These are phyloP conservation scores for Steinernema carpocapsae DNA, from an alignment of 2,888 invertebrate genomes.

Conservation along the genomic window DNA sequence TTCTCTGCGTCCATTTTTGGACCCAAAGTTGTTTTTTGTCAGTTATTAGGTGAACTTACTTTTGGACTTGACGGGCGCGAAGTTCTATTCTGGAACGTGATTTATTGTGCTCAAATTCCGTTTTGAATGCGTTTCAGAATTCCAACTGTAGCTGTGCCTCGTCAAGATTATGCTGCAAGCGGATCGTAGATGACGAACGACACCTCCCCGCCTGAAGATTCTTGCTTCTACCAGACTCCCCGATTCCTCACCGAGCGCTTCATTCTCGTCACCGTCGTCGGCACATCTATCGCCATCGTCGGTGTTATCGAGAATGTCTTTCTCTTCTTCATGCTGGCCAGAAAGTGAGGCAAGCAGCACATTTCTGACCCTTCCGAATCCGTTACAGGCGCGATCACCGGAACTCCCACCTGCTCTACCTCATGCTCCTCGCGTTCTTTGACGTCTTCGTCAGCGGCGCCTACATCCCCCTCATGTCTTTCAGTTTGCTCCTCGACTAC, in stretches of 20 bases:
- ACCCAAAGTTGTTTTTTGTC: too few relatives aligned
- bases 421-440: constrained; percentile 60
- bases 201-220: background rate
- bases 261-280: constrained; percentile 43
- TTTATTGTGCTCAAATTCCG: too few relatives aligned
- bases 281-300: constrained; percentile 42
- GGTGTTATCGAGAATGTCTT: constrained; percentile 56
- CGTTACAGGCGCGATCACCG: constrained; percentile 57
- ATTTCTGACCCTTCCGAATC: too few relatives aligned
- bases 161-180: background rate
- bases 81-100: too few relatives aligned
- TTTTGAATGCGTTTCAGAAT: constrained; percentile 13
- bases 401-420: constrained; percentile 61
- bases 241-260: constrained; percentile 40
- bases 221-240: constrained; percentile 38
- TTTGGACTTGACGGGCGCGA: too few relatives aligned
- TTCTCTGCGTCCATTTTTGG: too few relatives aligned
- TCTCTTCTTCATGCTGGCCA: constrained; percentile 47
- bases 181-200: constrained; percentile 12
- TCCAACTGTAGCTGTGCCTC: background rate
- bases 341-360: too few relatives aligned
- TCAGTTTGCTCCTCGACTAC: constrained; percentile 54
- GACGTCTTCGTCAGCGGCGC: constrained; percentile 59
- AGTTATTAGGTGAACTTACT: background rate
- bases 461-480: constrained; percentile 63